Conservation (phyloP, 2,797 vertebrate genomes). For the Mustela erminea region DNA sequence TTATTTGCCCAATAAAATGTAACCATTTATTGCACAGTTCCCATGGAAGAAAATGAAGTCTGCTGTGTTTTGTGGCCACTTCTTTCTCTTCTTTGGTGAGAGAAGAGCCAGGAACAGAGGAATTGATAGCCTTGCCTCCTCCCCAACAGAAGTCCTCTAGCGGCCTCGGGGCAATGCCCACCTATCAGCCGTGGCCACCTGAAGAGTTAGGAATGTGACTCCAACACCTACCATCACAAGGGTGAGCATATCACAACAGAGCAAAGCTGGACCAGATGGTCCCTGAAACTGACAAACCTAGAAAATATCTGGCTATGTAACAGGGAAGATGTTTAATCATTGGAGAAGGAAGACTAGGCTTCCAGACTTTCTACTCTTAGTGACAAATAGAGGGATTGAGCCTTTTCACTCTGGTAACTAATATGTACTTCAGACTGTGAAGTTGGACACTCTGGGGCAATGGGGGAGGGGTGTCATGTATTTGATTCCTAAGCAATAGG, state of each 20-base stretch:
- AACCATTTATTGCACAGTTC: background rate
- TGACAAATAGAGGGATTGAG: background rate
- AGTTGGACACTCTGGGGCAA: background rate
- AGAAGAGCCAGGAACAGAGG: background rate
- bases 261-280: background rate
- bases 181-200: background rate
- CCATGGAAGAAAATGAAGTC: background rate
- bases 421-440: background rate
- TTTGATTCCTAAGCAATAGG: background rate
- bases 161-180: too few species aligned
- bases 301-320: background rate
- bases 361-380: background rate
- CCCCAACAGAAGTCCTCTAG: background rate
- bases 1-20: background rate
- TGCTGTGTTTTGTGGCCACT: background rate
- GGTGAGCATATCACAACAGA: too few species aligned
- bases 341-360: background rate
- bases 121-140: background rate
- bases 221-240: background rate
- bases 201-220: too few species aligned
- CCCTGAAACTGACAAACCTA: background rate
- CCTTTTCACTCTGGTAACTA: background rate
- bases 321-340: background rate
- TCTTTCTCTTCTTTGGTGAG: background rate
- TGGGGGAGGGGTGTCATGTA: background rate